Percentiles rank a stretch among this genome's conserved stretches.
Conservation (phyloP, 2,888 invertebrate genomes). For the Xestia rhomboidea region DNA sequence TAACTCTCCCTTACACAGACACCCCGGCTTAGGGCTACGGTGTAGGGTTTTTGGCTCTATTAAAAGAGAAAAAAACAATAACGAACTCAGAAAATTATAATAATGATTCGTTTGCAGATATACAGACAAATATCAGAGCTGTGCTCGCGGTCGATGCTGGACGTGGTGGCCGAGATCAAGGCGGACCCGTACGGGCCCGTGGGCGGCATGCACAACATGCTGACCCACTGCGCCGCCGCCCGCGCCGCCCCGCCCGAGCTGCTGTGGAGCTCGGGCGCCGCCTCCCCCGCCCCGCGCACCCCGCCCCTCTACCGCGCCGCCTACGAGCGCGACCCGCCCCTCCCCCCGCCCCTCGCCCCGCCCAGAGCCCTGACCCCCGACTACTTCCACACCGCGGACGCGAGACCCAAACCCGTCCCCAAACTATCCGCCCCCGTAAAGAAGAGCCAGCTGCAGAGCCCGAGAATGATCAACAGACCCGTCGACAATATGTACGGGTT, state of each 20-base stretch:
- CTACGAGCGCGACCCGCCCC: constrained; percentile 5
- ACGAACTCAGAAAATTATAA: background rate
- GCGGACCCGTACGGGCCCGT: constrained; percentile 90
- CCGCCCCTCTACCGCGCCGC: constrained; percentile 61
- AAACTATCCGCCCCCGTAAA: constrained; percentile 37
- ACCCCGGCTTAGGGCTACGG: background rate
- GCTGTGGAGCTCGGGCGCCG: constrained; percentile 78
- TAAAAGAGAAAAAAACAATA: background rate
- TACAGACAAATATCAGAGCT: constrained; percentile 88
- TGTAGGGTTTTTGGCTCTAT: background rate
- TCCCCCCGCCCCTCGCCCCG: constrained; percentile 9
- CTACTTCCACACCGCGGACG: constrained; percentile 10
- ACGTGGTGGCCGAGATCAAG: constrained; percentile 87
- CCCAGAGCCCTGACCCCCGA: constrained; percentile 3
- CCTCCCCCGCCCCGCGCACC: constrained; percentile 77
- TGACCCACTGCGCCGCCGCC: constrained; percentile 81
- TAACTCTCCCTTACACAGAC: background rate
- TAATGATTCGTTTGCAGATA: constrained; percentile 72
- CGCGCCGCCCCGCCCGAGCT: constrained; percentile 76
- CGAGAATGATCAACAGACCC: constrained; percentile 61
- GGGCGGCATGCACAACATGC: constrained; percentile 92
- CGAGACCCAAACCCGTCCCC: constrained; percentile 23
- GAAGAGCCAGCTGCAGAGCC: constrained; percentile 65
- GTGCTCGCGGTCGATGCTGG: constrained; percentile 81
- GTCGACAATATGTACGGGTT: constrained; percentile 52